Percentiles rank a stretch among this genome's conserved stretches.
Evolutionary conservation across 2,113 vertebrate species (phyloP).

Genomic region (Amazona guildingii): DNA sequence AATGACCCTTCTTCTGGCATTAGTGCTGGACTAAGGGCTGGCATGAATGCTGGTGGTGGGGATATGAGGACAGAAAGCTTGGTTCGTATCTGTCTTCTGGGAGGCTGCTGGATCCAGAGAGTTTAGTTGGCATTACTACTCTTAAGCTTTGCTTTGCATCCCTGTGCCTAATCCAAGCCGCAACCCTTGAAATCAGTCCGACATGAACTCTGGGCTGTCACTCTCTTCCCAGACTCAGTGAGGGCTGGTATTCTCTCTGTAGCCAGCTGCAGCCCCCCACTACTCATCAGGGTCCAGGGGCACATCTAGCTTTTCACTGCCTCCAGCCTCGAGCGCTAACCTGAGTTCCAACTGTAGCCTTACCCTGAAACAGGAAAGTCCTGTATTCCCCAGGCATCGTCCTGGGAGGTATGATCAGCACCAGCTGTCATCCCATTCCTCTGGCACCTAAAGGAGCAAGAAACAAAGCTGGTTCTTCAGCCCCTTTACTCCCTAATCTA

Average conservation of each 20-base stretch:
- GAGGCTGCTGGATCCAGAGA: neutral
- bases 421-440: neutral
- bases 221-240: neutral
- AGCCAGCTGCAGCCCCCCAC: neutral
- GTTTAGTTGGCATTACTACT: neutral
- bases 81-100: neutral
- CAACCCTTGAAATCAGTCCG: neutral
- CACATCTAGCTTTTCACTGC: neutral
- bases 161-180: neutral
- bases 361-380: slow-evolving; percentile 11
- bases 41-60: neutral
- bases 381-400: neutral
- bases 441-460: neutral
- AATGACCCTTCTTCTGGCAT: neutral
- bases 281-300: neutral
- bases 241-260: neutral
- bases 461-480: slow-evolving; percentile 15
- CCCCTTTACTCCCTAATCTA: neutral
- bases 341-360: neutral
- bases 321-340: neutral
- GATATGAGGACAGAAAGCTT: neutral
- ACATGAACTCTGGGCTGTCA: neutral
- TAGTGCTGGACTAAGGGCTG: neutral
- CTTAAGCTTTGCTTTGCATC: neutral
- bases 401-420: neutral